A percentile compares a stretch with the other conserved stretches of the same genome.
Evolutionary conservation across 2,797 vertebrate species (phyloP).

Genomic region (Thamnophis elegans): DNA sequence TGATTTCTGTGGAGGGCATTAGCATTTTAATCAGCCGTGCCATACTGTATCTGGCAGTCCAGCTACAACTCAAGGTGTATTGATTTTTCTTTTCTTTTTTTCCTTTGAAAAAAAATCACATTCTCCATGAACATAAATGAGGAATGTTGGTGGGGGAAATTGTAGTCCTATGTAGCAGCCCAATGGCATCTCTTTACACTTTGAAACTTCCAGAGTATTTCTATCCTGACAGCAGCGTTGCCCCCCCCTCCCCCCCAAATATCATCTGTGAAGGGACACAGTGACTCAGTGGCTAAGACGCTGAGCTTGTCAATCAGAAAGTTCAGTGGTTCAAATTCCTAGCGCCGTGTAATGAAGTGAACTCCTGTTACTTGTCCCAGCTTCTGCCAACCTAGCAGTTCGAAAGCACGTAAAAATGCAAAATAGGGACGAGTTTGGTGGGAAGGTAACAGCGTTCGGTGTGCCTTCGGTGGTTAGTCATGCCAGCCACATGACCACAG

Average conservation of each 20-base stretch:
- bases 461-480: no score
- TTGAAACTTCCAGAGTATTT: neutral
- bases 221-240: neutral
- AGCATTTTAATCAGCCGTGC: neutral
- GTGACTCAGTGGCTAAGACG: no score
- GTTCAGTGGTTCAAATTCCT: no score
- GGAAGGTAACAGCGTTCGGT: no score
- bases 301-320: no score
- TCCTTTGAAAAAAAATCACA: neutral
- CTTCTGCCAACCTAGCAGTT: no score
- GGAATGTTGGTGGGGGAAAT: neutral
- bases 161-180: neutral
- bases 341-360: no score
- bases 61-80: neutral
- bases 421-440: no score
- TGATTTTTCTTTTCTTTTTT: neutral
- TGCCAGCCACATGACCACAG: no score
- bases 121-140: neutral
- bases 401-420: no score
- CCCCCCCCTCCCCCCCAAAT: neutral
- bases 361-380: no score
- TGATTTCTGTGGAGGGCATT: neutral
- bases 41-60: neutral
- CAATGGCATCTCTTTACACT: neutral
- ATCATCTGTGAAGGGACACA: no score